Conservation (phyloP, 1,140 invertebrate genomes). For the Bombus ignitus region DNA sequence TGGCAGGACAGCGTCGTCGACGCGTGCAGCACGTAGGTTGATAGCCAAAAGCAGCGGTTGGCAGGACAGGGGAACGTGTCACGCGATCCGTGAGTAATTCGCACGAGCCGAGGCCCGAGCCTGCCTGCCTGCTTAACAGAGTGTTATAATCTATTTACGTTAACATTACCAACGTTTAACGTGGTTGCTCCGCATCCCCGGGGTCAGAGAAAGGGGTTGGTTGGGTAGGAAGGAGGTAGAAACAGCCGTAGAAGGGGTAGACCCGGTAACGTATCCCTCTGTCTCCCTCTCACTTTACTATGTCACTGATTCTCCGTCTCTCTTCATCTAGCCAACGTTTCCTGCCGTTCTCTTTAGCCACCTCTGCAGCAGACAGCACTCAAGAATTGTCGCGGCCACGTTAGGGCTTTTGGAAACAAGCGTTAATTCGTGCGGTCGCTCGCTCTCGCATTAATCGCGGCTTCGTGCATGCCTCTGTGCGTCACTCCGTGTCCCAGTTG, state of each 20-base stretch:
- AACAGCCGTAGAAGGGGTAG: constrained; percentile 44
- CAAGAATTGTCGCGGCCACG: constrained; percentile 83
- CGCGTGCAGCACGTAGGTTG: constrained; percentile 76
- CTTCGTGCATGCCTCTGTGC: constrained; percentile 52
- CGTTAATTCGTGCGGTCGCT: constrained; percentile 81
- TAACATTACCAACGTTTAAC: constrained; percentile 84
- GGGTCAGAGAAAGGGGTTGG: constrained; percentile 74
- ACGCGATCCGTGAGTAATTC: constrained; percentile 83
- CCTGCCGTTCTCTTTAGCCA: constrained; percentile 57
- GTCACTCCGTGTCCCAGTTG: constrained; percentile 54
- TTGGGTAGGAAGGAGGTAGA: constrained; percentile 59
- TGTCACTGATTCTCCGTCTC: not conserved
- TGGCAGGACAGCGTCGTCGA: constrained; percentile 74
- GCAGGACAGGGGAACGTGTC: constrained; percentile 83
- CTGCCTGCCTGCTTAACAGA: constrained; percentile 82
- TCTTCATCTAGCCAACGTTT: not conserved
- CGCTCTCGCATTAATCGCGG: constrained; percentile 70
- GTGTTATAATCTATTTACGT: constrained; percentile 84
- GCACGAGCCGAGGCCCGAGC: constrained; percentile 78
- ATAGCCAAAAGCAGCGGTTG: constrained; percentile 80
- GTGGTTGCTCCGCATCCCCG: constrained; percentile 77
- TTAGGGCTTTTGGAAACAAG: constrained; percentile 82
- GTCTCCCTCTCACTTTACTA: constrained; percentile 26
- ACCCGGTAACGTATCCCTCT: not conserved
- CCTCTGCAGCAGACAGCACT: constrained; percentile 82